Evolutionary conservation across 2,797 vertebrate genomes (phyloP).

Genomic region (Melanogrammus aeglefinus): DNA sequence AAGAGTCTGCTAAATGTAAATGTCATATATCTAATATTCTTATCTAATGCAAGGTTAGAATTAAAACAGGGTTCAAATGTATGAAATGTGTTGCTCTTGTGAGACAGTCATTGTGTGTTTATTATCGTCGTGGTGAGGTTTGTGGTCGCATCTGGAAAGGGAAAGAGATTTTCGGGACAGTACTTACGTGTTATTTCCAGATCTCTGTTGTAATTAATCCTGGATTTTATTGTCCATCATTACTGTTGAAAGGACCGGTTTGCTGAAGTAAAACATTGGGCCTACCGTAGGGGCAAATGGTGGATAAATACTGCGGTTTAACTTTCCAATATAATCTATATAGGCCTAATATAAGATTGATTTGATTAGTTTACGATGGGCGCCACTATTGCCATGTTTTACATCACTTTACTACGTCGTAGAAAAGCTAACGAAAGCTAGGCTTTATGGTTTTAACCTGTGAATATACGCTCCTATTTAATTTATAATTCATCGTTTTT

Average conservation of each 20-base stretch:
- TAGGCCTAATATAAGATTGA: too few relatives aligned
- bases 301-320: too few relatives aligned
- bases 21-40: neutral
- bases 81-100: neutral
- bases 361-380: neutral
- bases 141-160: neutral
- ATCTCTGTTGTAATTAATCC: neutral
- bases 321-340: neutral
- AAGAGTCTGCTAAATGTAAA: neutral
- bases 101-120: neutral
- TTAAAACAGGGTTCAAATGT: neutral
- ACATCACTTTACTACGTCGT: neutral
- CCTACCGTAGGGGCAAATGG: neutral
- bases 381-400: neutral
- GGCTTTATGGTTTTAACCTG: too few relatives aligned
- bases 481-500: neutral
- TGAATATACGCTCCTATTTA: neutral
- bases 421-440: too few relatives aligned
- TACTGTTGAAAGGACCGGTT: neutral
- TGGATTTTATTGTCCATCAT: neutral
- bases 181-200: neutral
- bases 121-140: neutral
- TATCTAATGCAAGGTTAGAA: neutral
- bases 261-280: too few relatives aligned
- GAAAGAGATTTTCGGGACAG: too few relatives aligned